Evolutionary conservation across 2,113 vertebrate species (phyloP), one percentile per base, ranked within the genome.

Genomic region (Prunella himalayana): DNA sequence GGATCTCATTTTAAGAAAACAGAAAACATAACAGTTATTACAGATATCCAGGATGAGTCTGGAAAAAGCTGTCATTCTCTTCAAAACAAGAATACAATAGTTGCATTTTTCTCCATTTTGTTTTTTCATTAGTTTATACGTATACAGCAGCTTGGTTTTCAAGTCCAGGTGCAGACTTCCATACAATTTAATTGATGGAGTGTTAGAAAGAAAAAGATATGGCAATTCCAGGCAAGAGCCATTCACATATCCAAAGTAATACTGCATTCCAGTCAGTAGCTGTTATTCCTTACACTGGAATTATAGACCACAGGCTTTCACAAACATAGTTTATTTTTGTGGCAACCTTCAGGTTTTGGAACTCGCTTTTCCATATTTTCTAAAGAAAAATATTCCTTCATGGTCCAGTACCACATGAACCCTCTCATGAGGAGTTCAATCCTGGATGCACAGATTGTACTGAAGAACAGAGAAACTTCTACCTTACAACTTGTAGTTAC

Each of bases 351-450:
- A 63, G n/a, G 25, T 41, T 75, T 19, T 63, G 63, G 22, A 90
- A 64, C 27, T 76, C 15, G 2, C 7, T 59, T 22, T 80, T 65
- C 23, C 8, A 1, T 61, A 11, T 71, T 81, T 59, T 28, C 30
- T 73, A 25, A 57, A 76, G 11, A 25, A 72, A 82, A 83, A 64
- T 15, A 17, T 1, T 16, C 11, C 7, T 68, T 23, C 8, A 13
- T 1, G 0, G 21, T 44, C 15, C 21, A 33, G 37, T 51, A 16
- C 17, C 33, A 11, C 1, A 2, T 65, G 65, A 59, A 41, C 13
- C 18, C 31, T 8, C 11, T 70, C 11, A 23, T 3, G 31, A 7
- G 10, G 45, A 45, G 37, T 22, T 35, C 2, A 5, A 1, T 59
- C 37, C 6, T 7, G 9, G 30, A 18, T 49, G 14, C 19, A 14